These are phyloP conservation scores for Drosophila villosipedis DNA, from an alignment of 2,888 invertebrate genomes.

Conservation along the genomic window DNA sequence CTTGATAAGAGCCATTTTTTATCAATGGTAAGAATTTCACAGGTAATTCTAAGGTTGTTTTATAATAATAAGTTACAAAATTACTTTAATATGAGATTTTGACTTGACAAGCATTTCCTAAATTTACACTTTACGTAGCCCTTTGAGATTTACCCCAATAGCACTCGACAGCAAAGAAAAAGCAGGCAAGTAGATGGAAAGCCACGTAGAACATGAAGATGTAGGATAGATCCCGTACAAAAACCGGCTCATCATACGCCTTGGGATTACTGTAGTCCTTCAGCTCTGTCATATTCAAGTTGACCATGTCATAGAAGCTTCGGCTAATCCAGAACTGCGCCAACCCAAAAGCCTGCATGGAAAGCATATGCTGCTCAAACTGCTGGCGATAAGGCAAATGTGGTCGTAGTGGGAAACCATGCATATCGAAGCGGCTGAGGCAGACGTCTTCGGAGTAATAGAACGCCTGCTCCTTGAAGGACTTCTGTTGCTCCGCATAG, in stretches of 20 bases:
- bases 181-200: conserved; percentile 8
- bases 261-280: conserved; percentile 36
- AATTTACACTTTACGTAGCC: neutral
- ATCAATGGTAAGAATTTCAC: neutral
- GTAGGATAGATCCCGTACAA: conserved; percentile 40
- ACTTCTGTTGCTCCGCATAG: conserved; percentile 56
- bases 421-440: conserved; percentile 19
- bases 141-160: conserved; percentile 3
- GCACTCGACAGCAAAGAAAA: conserved; percentile 44
- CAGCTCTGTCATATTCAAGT: conserved; percentile 7
- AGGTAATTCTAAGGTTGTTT: neutral
- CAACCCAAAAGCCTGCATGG: conserved; percentile 45
- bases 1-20: neutral
- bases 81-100: neutral
- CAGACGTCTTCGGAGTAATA: conserved; percentile 55
- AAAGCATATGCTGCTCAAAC: conserved; percentile 54
- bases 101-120: neutral
- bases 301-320: conserved; percentile 56
- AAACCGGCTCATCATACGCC: neutral
- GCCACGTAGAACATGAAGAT: conserved; percentile 34
- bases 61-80: neutral
- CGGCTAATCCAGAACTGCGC: conserved; percentile 34
- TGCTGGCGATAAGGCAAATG: conserved; percentile 57
- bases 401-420: conserved; percentile 42
- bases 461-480: conserved; percentile 50